These are phyloP conservation scores for Limnephilus rhombicus DNA, from an alignment of 2,888 invertebrate genomes.

Conservation along the genomic window DNA sequence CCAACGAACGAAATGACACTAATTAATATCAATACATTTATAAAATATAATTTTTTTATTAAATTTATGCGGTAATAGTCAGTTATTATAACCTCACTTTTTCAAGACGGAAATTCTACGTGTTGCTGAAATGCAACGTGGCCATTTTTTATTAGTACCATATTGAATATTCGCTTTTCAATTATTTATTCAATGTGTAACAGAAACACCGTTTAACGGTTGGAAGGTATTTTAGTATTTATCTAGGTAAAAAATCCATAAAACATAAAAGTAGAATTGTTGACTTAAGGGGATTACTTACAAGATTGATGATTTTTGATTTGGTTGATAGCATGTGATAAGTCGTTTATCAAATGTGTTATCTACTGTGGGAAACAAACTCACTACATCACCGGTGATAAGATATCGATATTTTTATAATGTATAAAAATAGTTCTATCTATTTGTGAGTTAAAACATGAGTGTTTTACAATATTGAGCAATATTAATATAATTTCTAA, in stretches of 20 bases:
- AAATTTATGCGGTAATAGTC: no score
- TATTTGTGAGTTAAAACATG: neutral
- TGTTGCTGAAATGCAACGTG: no score
- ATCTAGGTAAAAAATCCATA: neutral
- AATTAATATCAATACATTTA: no score
- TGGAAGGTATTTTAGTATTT: no score
- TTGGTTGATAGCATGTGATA: slow-evolving; percentile 16
- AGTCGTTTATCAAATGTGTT: neutral
- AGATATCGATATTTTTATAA: neutral
- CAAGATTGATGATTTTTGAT: slow-evolving; percentile 45
- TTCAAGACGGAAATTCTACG: no score
- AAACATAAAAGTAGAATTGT: neutral
- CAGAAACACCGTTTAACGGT: no score
- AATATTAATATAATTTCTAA: neutral
- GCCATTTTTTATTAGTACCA: no score
- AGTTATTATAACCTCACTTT: no score
- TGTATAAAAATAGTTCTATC: neutral
- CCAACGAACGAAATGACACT: no score
- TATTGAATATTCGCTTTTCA: no score
- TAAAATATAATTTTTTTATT: no score
- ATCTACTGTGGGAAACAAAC: slow-evolving; percentile 1
- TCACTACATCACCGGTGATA: neutral
- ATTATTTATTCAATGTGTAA: no score
- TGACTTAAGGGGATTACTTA: neutral
- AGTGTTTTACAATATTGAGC: neutral